Base-by-base conservation (phyloP, 2,888 invertebrate genomes). In the Drosophila colorata region DNA sequence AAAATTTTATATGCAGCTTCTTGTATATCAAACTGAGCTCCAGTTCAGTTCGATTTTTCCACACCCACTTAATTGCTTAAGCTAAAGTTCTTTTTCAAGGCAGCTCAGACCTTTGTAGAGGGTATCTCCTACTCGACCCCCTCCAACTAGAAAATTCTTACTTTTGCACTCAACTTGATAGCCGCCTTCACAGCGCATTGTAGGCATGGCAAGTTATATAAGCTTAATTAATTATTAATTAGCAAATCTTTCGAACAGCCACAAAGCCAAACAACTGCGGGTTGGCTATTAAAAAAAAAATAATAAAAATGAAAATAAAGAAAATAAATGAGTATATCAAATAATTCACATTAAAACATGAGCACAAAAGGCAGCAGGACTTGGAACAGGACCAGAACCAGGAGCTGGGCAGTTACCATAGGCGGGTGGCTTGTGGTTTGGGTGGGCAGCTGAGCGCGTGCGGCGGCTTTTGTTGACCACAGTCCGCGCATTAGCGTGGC, bases 171-270 rank as follows among this genome's bases (percentile, higher is more conserved):
- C 43, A 46, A 65, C 25, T 63, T 35, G 55, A 37, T 56, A 20
- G 11, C 4, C 18, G 35, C 14, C 18, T 33, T 41, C 25, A 37
- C 7, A 11, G 41, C 48, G 5, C 14, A n/a, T 57, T 60, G 71
- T 59, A 66, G 66, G 61, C 68, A 69, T 70, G 69, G 77, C 66
- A 69, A 74, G 73, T 81, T 67, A 71, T 74, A 72, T 74, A 72
- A 84, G 79, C 84, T 78, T 87, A 85, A 86, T 86, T 86, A 86
- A 85, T 85, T 75, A 87, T 81, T 87, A 86, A 86, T 86, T 87
- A 86, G 87, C 76, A 69, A 74, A 72, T 80, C 83, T 71, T 70
- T 65, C 65, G 69, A 67, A 58, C 76, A 48, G 60, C 55, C 78
- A 68, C 53, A 84, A 86, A 83, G 86, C 83, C 83, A 76, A 74